A percentile compares a stretch with the other conserved stretches of the same genome.
These are phyloP conservation scores for Eupithecia insigniata DNA, from an alignment of 2,888 invertebrate species.

Conservation along the genomic window DNA sequence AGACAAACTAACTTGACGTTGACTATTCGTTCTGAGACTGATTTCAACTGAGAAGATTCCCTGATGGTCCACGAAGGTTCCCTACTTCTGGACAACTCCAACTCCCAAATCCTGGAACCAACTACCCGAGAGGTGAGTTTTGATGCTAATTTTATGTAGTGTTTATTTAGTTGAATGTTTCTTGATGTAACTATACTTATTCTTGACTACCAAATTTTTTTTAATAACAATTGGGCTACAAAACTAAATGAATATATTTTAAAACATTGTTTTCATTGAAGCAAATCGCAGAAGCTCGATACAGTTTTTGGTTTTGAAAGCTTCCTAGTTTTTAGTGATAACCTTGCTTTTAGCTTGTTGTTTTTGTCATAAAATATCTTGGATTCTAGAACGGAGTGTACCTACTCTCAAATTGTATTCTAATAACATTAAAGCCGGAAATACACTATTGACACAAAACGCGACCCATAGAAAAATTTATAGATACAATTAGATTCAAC, in stretches of 20 bases:
- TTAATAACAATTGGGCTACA: background rate
- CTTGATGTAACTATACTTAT: slow-evolving; percentile 11
- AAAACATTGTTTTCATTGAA: background rate
- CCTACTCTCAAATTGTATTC: background rate
- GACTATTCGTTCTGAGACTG: slow-evolving; percentile 43
- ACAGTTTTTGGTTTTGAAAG: background rate
- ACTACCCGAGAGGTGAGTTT: slow-evolving; percentile 73
- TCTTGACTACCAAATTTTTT: background rate
- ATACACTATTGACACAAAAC: no score
- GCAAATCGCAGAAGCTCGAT: background rate
- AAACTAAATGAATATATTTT: background rate
- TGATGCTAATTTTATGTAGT: slow-evolving; percentile 49
- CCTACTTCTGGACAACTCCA: slow-evolving; percentile 63
- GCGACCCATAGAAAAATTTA: no score
- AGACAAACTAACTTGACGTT: slow-evolving; percentile 5
- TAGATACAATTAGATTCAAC: no score
- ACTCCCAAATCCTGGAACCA: slow-evolving; percentile 68
- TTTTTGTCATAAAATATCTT: background rate
- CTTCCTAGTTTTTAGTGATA: background rate
- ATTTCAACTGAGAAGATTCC: slow-evolving; percentile 51
- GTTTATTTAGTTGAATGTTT: slow-evolving; percentile 41
- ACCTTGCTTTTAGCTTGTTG: background rate
- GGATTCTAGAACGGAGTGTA: background rate
- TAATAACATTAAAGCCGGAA: background rate
- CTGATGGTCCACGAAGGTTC: slow-evolving; percentile 64